Base-by-base conservation (phyloP, 2,113 vertebrate species). In the Xiphias gladius region DNA sequence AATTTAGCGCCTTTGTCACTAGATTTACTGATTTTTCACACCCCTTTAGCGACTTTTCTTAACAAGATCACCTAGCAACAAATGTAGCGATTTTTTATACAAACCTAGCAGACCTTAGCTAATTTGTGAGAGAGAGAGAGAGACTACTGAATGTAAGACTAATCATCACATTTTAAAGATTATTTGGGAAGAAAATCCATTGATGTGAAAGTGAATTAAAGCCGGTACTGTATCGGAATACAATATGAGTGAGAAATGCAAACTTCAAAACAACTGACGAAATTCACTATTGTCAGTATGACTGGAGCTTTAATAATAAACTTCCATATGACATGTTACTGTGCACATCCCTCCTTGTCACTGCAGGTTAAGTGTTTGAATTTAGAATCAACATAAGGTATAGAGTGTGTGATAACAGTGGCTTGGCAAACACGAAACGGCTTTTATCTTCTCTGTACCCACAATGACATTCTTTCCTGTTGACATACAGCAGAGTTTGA, bases 381-480 rank as follows among this genome's bases (percentile, higher is more conserved):
- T 1, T 76, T 19, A 64, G 5, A 55, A 39, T 26, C 43, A 63
- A n/a, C 20, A 41, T 3, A 1, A 4, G 30, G 4, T 30, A 22
- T 55, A 22, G 2, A 35, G 41, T 17, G 30, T 35, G 41, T 54
- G 26, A 43, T 9, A 71, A 30, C 20, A 28, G 58, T 16, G n/a
- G 37, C 50, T 58, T 30, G 62, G 61, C 32, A 55, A 35, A 35
- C 1, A 26, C 3, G 0, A 24, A 19, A 72, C 50, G 39, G 22
- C 73, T 76, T 80, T 65, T 22, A 83, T 83, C 61, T 80, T n/a
- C 28, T 80, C 65, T 26, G 59, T 68, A 61, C 65, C 80, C 71
- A 83, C 71, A 87, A 17, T 50, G 43, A 63, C 68, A 68, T 43
- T 54, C 24, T 80, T 83, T 83, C 80, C 80, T 87, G 85, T 83